These are phyloP conservation scores for Micronycteris hirsuta DNA, from an alignment of 2,113 vertebrate species.

Conservation along the genomic window DNA sequence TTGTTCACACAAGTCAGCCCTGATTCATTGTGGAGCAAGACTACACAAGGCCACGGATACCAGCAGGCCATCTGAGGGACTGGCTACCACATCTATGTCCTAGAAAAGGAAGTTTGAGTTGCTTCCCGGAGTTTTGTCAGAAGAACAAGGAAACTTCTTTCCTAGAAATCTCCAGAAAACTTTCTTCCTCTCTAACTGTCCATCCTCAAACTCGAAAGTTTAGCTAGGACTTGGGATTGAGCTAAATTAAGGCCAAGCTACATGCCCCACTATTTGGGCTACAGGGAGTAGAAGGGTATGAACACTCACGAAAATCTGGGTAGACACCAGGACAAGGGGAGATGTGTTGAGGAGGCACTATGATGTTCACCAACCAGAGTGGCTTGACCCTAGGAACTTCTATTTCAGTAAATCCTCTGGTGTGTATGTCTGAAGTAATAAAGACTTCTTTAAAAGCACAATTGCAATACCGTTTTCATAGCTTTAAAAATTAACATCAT, in stretches of 20 bases:
- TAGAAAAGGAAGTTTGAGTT: neutral
- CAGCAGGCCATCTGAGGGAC: neutral
- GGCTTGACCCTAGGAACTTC: neutral
- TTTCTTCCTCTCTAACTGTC: neutral
- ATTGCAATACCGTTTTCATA: neutral
- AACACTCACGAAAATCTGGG: neutral
- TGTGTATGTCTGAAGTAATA: neutral
- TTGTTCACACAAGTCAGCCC: neutral
- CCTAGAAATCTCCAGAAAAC: neutral
- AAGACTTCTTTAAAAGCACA: neutral
- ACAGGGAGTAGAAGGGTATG: neutral
- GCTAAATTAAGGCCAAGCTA: neutral
- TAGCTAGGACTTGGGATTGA: neutral
- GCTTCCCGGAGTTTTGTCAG: neutral
- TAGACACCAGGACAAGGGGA: neutral
- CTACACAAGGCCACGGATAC: neutral
- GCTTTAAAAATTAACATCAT: conserved; percentile 3
- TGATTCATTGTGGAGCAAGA: neutral
- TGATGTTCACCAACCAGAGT: neutral
- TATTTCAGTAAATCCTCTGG: neutral
- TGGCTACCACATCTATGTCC: neutral
- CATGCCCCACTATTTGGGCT: neutral
- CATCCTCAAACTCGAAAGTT: neutral
- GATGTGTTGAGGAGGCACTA: neutral
- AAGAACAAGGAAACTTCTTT: neutral